Percentiles rank a stretch among this genome's conserved stretches.
phyloP scores from a whole-genome alignment of 1,140 invertebrate genomes.

The Drosophila tristis region DNA sequence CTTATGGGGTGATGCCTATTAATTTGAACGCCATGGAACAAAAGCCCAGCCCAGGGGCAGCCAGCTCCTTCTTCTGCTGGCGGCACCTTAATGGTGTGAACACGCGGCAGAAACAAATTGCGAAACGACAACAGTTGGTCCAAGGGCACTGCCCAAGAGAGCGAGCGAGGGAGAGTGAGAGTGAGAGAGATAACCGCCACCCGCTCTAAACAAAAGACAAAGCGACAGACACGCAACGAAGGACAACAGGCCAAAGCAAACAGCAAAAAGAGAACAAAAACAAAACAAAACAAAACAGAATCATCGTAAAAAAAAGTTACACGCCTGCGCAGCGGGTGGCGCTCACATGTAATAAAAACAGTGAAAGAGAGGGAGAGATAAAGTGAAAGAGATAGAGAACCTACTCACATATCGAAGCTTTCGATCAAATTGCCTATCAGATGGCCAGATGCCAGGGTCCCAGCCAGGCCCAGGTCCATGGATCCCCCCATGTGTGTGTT shows the following conservation, averaged over 20 bases:
- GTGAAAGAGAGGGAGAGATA: background rate
- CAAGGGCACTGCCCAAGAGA: background rate
- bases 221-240: conserved; percentile 22
- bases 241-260: conserved; percentile 30
- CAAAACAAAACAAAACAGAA: conserved; percentile 26
- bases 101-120: conserved; percentile 70
- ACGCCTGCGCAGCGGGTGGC: conserved; percentile 79
- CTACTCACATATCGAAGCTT: conserved; percentile 72
- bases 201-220: conserved; percentile 54
- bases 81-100: conserved; percentile 74
- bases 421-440: conserved; percentile 75
- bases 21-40: conserved; percentile 59
- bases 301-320: conserved; percentile 61
- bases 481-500: conserved; percentile 47
- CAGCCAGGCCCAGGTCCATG: background rate
- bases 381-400: conserved; percentile 24
- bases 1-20: conserved; percentile 57
- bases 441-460: conserved; percentile 18
- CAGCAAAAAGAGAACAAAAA: conserved; percentile 38
- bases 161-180: background rate
- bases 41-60: conserved; percentile 17
- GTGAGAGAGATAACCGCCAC: conserved; percentile 32
- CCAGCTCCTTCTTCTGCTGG: conserved; percentile 22
- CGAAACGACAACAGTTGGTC: conserved; percentile 11
- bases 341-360: conserved; percentile 68